Base-by-base conservation (phyloP, 2,113 vertebrate species). In the rabbit (Oryctolagus cuniculus) region DNA sequence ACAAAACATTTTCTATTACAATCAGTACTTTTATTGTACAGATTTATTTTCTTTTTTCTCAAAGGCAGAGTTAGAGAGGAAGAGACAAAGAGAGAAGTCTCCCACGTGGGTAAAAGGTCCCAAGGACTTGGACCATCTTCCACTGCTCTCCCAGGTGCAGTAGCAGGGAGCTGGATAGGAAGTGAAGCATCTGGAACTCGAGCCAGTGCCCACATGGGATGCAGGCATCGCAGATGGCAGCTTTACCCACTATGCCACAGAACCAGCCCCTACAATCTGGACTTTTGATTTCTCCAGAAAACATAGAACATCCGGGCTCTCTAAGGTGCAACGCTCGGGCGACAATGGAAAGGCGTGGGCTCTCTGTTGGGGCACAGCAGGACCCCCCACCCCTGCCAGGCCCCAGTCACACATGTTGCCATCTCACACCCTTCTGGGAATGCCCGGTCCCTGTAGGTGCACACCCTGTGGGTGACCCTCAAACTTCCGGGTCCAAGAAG, bases 291-390 rank as follows among this genome's bases (percentile, higher is more conserved):
- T 63, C 49, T 85, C 31, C 83, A 27, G 27, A 66, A 93, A 94
- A 75, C 27, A 22, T 38, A 17, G 51, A n/a, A 58, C 22, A 34
- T 55, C 6, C 83, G 66, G 63, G 22, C 13, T 75, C 55, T 64
- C 44, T 12, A 13, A 66, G 67, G 53, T 8, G 1, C 29, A n/a
- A 10, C 17, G 5, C 24, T 29, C 29, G 34, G 51, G 27, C 5
- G 6, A 4, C 29, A 22, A 24, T 0, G 31, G 22, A n/a, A 63
- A 29, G 78, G 15, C 22, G 0, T 0, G 0, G 19, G 67, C 5
- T 34, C n/a, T 89, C 16, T 7, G 27, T 22, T 12, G 6, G 67
- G 82, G 34, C 58, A 38, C 8, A 3, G 53, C 0, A 10, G 25
- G 10, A 34, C 72, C 9, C 55, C 55, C 55, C 55, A 58, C 55